Conservation (phyloP, 2,797 vertebrate species). For the Furcifer pardalis region DNA sequence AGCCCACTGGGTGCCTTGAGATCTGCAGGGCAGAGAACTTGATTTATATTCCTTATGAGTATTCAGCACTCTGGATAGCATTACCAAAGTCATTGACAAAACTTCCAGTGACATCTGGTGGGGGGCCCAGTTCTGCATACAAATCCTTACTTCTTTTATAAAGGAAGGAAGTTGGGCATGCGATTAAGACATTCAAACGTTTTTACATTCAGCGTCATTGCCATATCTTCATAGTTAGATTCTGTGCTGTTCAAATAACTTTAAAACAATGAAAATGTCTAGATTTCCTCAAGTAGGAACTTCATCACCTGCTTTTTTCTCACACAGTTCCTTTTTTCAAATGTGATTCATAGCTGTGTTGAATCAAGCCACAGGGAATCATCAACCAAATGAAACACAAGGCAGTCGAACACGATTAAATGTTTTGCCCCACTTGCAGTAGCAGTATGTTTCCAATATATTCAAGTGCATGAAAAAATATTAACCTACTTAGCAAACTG, state of each 20-base stretch:
- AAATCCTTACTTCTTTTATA: neutral
- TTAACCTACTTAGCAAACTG: neutral
- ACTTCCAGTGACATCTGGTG: neutral
- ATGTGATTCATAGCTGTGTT: neutral
- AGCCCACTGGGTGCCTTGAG: constrained; percentile 25
- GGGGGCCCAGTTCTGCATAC: neutral
- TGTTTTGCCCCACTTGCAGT: neutral
- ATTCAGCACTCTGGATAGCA: neutral
- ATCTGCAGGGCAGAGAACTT: neutral
- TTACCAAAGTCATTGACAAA: neutral
- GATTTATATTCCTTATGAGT: constrained; percentile 3
- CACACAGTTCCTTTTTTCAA: neutral
- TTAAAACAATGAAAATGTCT: neutral
- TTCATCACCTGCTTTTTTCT: neutral
- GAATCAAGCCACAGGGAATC: neutral
- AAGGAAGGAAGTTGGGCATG: neutral
- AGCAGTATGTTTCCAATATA: neutral
- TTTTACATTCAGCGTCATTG: neutral
- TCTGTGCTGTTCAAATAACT: neutral
- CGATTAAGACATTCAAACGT: neutral
- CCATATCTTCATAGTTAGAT: neutral
- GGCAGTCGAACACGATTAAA: neutral
- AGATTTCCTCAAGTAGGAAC: neutral
- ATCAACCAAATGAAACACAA: neutral
- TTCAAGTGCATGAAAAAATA: neutral